These are phyloP conservation scores for Limulus polyphemus DNA, from an alignment of 2,888 invertebrate genomes.

Conservation along the genomic window DNA sequence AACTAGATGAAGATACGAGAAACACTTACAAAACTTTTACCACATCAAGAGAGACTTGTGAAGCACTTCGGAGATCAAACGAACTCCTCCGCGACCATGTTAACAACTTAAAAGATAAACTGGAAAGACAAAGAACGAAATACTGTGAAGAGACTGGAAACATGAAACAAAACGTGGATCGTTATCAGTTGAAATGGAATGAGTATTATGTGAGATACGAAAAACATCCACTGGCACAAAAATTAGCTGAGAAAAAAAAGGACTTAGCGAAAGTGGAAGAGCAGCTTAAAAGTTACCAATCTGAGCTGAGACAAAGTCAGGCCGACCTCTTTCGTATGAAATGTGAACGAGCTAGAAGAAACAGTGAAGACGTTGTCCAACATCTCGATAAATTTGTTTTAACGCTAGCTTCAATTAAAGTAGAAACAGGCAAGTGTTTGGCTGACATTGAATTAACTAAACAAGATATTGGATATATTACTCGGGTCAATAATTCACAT, in stretches of 20 bases:
- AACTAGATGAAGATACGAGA: constrained; percentile 2
- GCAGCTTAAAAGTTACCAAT: constrained; percentile 1
- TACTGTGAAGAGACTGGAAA: background rate
- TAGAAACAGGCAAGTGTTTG: background rate
- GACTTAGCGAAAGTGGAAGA: constrained; percentile 3
- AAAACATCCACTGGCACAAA: constrained; percentile 4
- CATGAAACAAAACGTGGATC: background rate
- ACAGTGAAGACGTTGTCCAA: constrained; percentile 12
- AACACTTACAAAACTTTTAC: constrained; percentile 2
- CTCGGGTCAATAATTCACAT: too few relatives aligned
- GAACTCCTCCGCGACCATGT: background rate
- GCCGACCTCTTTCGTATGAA: constrained; percentile 11
- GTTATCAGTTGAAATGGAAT: constrained; percentile 7
- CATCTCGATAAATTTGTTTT: constrained; percentile 9
- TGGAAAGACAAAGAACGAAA: background rate
- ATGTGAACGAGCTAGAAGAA: constrained; percentile 12
- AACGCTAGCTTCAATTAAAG: constrained; percentile 1
- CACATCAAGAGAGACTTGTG: background rate
- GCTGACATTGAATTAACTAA: too few relatives aligned
- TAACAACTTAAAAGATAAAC: background rate
- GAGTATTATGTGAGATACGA: constrained; percentile 7
- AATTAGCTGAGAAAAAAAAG: constrained; percentile 1
- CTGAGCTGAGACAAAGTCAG: constrained; percentile 7
- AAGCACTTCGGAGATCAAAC: constrained; percentile 4
- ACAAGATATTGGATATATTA: too few relatives aligned